phyloP scores from a whole-genome alignment of 2,888 invertebrate species.

The Caenorhabditis sinica region DNA sequence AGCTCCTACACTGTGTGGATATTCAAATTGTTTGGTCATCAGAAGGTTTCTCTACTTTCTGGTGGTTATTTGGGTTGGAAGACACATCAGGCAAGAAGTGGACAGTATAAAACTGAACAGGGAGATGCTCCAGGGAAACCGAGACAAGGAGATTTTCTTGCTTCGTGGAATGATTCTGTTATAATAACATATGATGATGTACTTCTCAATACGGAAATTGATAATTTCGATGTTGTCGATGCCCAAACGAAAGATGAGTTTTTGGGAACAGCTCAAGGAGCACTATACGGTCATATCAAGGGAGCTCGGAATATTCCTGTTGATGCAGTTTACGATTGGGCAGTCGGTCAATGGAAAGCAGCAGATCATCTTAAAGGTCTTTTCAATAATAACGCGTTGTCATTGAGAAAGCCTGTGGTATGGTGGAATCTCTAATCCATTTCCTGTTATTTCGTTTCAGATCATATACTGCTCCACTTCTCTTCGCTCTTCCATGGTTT shows the following conservation, averaged over 20 bases:
- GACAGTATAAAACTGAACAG: conserved; percentile 72
- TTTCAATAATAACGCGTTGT: conserved; percentile 69
- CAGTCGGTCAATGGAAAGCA: conserved; percentile 69
- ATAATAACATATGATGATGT: conserved; percentile 82
- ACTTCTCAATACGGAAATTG: conserved; percentile 77
- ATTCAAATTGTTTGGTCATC: conserved; percentile 81
- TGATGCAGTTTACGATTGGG: conserved; percentile 76
- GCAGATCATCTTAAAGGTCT: conserved; percentile 60
- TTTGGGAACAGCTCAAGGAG: conserved; percentile 73
- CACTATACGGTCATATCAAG: conserved; percentile 81
- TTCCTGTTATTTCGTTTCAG: conserved; percentile 49
- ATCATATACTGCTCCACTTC: conserved; percentile 77
- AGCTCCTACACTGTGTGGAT: conserved; percentile 82
- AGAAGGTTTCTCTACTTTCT: conserved; percentile 76
- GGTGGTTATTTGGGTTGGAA: conserved; percentile 81
- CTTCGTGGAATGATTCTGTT: conserved; percentile 78
- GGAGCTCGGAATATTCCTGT: conserved; percentile 80
- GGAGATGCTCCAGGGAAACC: conserved; percentile 39
- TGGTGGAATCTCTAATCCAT: neutral
- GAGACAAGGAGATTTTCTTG: conserved; percentile 78
- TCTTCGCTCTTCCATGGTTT: conserved; percentile 80
- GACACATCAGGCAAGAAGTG: conserved; percentile 69
- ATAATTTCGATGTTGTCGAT: conserved; percentile 80
- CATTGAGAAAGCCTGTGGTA: conserved; percentile 68
- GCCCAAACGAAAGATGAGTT: conserved; percentile 81